These are phyloP conservation scores for Catostylus mosaicus DNA, from an alignment of 30 jellyfish, hydroid and myxozoan genomes.

Conservation along the genomic window DNA sequence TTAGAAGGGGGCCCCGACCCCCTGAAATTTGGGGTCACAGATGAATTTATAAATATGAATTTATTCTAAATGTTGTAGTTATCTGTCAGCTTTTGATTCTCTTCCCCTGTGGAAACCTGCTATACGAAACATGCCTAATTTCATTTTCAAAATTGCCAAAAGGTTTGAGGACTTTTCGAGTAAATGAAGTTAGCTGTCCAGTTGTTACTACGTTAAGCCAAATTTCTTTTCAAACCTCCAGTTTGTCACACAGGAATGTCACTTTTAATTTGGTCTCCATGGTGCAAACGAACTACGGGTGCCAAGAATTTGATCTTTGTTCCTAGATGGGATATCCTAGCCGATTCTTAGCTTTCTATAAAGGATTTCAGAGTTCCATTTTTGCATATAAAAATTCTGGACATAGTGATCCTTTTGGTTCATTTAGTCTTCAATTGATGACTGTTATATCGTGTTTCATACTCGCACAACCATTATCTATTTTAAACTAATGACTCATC, in stretches of 20 bases:
- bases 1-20: too few relatives aligned
- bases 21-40: too few relatives aligned
- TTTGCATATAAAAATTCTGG: background rate
- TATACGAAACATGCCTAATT: too few relatives aligned
- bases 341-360: background rate
- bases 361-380: background rate
- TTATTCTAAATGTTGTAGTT: too few relatives aligned
- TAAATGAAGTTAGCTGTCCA: too few relatives aligned
- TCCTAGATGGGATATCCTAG: background rate
- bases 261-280: background rate
- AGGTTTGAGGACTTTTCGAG: too few relatives aligned
- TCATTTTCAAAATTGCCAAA: too few relatives aligned
- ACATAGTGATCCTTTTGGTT: background rate
- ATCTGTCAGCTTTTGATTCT: too few relatives aligned
- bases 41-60: too few relatives aligned
- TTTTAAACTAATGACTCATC: slow-evolving; percentile 10
- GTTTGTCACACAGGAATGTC: background rate
- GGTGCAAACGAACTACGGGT: background rate
- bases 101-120: too few relatives aligned
- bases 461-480: background rate
- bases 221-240: background rate
- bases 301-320: background rate
- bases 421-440: background rate
- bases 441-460: background rate
- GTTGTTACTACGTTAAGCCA: too few relatives aligned